A percentile compares a stretch with the other conserved stretches of the same genome.
Evolutionary conservation across 2,113 vertebrate species (phyloP).

Genomic region (Rhinichthys klamathensis): DNA sequence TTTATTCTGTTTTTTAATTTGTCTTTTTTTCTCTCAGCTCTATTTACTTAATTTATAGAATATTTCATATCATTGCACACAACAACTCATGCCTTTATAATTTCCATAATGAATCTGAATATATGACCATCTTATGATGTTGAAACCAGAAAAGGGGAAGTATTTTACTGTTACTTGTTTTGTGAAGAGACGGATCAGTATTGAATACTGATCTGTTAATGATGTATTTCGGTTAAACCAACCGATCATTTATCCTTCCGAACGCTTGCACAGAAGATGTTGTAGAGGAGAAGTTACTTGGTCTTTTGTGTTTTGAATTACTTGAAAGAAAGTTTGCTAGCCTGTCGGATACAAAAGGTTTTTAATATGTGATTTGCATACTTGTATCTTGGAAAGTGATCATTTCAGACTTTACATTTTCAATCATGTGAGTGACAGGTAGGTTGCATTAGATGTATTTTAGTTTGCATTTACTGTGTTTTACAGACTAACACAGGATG

Average conservation of each 20-base stretch:
- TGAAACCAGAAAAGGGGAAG: conserved; percentile 27
- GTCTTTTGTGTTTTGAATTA: conserved; percentile 26
- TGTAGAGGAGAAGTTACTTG: background rate
- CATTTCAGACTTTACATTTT: background rate
- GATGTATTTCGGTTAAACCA: background rate
- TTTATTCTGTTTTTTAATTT: conserved; percentile 43
- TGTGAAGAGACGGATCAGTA: background rate
- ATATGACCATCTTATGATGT: conserved; percentile 30
- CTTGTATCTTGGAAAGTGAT: background rate
- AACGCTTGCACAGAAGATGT: conserved; percentile 21
- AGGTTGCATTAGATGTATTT: conserved; percentile 2
- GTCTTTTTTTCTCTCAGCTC: conserved; percentile 39
- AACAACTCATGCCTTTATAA: conserved; percentile 34
- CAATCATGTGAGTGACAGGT: background rate
- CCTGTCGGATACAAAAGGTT: conserved; percentile 12
- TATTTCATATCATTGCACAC: conserved; percentile 45
- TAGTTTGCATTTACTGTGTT: conserved; percentile 17
- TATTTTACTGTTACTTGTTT: conserved; percentile 5
- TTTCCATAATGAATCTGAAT: conserved; percentile 25
- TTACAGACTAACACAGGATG: conserved; percentile 2
- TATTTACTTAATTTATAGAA: conserved; percentile 43
- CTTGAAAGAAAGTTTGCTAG: conserved; percentile 45
- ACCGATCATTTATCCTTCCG: conserved; percentile 2
- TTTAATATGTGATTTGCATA: conserved; percentile 28
- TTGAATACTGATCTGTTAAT: background rate